Conservation (phyloP, 2,888 invertebrate genomes). For the Syritta pipiens region DNA sequence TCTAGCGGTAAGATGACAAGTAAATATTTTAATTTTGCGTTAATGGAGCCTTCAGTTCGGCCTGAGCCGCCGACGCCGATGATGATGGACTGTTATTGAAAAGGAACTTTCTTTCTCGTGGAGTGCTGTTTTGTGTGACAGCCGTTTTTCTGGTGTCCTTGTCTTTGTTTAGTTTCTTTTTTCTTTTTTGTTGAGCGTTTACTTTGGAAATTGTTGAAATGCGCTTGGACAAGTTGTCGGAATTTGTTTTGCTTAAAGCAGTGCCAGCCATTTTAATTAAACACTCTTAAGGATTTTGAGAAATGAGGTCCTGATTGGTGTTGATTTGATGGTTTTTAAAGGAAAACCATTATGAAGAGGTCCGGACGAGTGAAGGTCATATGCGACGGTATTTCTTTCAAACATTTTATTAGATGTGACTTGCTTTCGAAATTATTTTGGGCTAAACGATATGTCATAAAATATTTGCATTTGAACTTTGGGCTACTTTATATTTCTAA, state of each 20-base stretch:
- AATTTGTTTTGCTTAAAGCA: constrained; percentile 33
- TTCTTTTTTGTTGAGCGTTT: constrained; percentile 10
- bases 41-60: constrained; percentile 56
- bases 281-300: constrained; percentile 41
- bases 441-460: no score
- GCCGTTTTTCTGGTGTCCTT: constrained; percentile 34
- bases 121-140: constrained; percentile 26
- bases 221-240: constrained; percentile 48
- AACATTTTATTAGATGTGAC: no score
- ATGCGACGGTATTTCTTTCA: neutral
- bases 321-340: constrained; percentile 34
- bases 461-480: no score
- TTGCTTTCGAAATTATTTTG: no score
- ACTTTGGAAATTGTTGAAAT: constrained; percentile 31
- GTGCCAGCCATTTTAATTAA: constrained; percentile 56
- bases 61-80: constrained; percentile 18
- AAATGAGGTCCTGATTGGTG: constrained; percentile 53
- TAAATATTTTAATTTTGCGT: constrained; percentile 68
- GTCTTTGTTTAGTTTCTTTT: constrained; percentile 38
- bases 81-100: constrained; percentile 47
- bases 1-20: constrained; percentile 55
- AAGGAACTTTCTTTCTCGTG: constrained; percentile 13
- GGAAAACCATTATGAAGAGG: neutral
- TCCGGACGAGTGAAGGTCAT: neutral
- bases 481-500: no score